Evolutionary conservation across 2,888 invertebrate genomes (phyloP).

Genomic region (Lysandra bellargus): DNA sequence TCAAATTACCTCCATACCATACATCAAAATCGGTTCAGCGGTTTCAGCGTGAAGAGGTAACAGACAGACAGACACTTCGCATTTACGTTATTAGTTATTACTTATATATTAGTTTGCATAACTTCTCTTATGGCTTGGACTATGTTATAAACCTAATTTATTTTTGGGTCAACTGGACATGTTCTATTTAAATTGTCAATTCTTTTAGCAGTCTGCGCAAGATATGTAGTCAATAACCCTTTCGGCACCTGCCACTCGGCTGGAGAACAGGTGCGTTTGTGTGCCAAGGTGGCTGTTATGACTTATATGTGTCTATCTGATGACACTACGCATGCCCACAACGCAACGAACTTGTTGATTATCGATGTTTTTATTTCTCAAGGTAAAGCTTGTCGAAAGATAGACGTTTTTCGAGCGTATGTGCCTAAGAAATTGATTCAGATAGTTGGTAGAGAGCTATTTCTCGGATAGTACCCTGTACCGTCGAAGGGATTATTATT

Average conservation of each 20-base stretch:
- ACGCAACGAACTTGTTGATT: background rate
- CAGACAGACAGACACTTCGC: no score
- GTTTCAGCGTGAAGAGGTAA: no score
- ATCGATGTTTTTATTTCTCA: background rate
- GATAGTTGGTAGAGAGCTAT: no score
- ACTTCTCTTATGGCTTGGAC: no score
- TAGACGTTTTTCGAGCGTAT: no score
- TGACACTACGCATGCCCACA: background rate
- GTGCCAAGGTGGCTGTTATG: conserved; percentile 11
- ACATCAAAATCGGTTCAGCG: no score
- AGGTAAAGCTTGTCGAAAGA: background rate
- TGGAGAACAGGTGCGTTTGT: background rate
- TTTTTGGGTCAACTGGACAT: background rate
- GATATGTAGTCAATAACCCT: conserved; percentile 12
- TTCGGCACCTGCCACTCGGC: conserved; percentile 4
- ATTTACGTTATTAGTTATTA: no score
- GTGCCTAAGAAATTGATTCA: no score
- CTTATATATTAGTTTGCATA: no score
- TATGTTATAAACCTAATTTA: background rate
- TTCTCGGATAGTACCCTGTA: no score
- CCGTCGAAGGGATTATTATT: no score
- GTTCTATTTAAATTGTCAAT: conserved; percentile 7
- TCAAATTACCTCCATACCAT: no score
- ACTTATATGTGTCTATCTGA: conserved; percentile 22
- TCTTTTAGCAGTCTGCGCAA: background rate